These are phyloP conservation scores for Tympanuchus pallidicinctus DNA, from an alignment of 2,113 vertebrate genomes.

Conservation along the genomic window DNA sequence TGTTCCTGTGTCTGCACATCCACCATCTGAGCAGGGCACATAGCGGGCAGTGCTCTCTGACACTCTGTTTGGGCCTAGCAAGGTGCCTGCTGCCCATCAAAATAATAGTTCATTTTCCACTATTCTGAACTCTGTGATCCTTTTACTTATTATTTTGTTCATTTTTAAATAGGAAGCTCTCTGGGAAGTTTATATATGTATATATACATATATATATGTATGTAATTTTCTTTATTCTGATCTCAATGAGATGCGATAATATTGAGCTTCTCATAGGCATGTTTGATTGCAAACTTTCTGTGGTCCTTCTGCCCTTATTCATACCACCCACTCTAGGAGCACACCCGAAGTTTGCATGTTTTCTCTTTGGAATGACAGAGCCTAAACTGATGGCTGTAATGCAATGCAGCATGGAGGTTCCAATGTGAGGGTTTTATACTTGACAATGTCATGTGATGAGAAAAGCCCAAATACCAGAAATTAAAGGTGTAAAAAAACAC, in stretches of 20 bases:
- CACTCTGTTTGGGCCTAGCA: background rate
- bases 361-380: background rate
- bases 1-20: background rate
- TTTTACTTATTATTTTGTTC: background rate
- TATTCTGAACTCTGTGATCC: background rate
- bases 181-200: background rate
- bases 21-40: background rate
- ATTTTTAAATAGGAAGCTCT: background rate
- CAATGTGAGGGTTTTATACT: background rate
- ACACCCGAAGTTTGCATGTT: background rate
- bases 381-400: background rate
- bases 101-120: background rate
- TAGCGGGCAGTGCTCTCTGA: rapidly evolving
- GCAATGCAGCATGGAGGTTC: background rate
- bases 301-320: background rate
- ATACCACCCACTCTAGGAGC: background rate
- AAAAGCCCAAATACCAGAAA: background rate
- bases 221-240: background rate
- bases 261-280: background rate
- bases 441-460: background rate
- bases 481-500: background rate
- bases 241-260: background rate
- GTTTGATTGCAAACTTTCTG: background rate
- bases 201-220: too few relatives aligned
- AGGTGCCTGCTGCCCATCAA: background rate